Evolutionary conservation across 2,113 vertebrate species (phyloP).

Genomic region (Urocolius indicus): DNA sequence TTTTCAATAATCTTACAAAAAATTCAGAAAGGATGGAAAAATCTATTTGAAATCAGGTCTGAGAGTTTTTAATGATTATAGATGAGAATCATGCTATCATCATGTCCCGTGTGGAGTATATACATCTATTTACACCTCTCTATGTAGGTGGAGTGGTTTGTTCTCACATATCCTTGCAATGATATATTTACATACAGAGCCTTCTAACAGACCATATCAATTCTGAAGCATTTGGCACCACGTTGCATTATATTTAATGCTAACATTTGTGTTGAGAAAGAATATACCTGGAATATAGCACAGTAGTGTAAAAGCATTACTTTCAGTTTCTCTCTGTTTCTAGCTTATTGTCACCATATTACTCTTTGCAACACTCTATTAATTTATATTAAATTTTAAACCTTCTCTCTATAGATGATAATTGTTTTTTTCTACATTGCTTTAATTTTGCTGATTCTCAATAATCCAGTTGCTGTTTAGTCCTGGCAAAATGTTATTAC

Average conservation of each 20-base stretch:
- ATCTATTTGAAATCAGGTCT: neutral
- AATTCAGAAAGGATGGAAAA: neutral
- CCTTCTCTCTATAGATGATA: neutral
- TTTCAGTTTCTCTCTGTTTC: neutral
- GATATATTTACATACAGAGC: slow-evolving; percentile 62
- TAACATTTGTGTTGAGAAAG: slow-evolving; percentile 46
- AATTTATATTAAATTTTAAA: neutral
- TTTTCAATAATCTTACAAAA: neutral
- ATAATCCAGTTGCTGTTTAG: neutral
- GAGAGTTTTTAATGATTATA: neutral
- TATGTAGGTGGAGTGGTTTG: slow-evolving; percentile 38
- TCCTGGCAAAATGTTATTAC: neutral
- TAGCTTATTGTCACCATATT: neutral
- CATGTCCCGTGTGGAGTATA: neutral
- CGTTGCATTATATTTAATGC: slow-evolving; percentile 34
- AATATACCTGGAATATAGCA: slow-evolving; percentile 38
- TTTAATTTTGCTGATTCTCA: neutral
- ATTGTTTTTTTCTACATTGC: neutral
- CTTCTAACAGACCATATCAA: slow-evolving; percentile 54
- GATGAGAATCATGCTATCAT: neutral
- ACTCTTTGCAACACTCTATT: neutral
- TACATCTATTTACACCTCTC: slow-evolving; percentile 49
- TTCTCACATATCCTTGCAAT: slow-evolving; percentile 60
- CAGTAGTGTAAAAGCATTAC: neutral
- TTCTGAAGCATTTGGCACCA: slow-evolving; percentile 49